phyloP scores from a whole-genome alignment of 1,140 invertebrate genomes.

The Conus ventricosus region DNA sequence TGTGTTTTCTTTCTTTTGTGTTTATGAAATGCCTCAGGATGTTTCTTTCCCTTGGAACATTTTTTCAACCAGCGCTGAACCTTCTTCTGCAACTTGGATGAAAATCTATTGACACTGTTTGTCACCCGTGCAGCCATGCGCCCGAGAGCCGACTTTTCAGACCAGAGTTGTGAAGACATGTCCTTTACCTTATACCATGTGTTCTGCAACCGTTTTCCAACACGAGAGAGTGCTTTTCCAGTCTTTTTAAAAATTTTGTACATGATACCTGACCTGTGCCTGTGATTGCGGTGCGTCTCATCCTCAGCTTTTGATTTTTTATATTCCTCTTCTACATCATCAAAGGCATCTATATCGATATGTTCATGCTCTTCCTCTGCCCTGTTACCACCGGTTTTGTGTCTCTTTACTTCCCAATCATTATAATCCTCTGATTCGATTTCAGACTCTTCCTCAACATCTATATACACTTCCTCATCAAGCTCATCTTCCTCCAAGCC shows the following conservation, averaged over 20 bases:
- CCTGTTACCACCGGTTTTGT: neutral
- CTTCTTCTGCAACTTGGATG: neutral
- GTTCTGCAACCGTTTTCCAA: neutral
- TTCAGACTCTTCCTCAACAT: neutral
- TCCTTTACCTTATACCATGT: constrained; percentile 23
- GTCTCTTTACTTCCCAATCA: neutral
- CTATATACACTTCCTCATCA: too few species aligned
- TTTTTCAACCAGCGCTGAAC: neutral
- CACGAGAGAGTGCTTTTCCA: neutral
- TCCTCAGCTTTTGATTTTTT: neutral
- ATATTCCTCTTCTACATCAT: too few species aligned
- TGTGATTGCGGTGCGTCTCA: neutral
- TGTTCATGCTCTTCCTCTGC: neutral
- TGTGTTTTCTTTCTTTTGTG: neutral
- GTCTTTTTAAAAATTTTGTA: constrained; percentile 25
- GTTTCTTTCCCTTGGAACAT: neutral
- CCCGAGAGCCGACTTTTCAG: neutral
- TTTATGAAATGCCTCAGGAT: neutral
- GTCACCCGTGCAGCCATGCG: constrained; percentile 9
- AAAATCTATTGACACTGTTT: neutral
- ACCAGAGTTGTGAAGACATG: neutral
- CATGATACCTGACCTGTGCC: neutral
- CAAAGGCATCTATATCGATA: too few species aligned
- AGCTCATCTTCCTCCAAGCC: too few species aligned
- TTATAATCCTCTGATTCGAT: neutral